These are phyloP conservation scores for Chymomyza procnemis DNA, from an alignment of 2,888 invertebrate species.

Conservation along the genomic window DNA sequence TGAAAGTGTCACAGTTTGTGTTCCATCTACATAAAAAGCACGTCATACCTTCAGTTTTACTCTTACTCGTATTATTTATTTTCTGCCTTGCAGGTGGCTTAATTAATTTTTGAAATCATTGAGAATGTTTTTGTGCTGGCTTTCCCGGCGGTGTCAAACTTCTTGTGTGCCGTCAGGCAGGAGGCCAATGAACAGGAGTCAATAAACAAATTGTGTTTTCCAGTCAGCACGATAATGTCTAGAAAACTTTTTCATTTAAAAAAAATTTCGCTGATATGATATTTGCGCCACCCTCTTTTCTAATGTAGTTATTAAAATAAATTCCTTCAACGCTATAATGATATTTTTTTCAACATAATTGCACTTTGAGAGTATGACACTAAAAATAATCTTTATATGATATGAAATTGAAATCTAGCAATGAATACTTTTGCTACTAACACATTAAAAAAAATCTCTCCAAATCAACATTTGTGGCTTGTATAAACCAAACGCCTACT, in stretches of 20 bases:
- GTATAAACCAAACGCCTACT: neutral
- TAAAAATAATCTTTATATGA: too few species aligned
- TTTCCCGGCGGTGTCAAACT: slow-evolving; percentile 20
- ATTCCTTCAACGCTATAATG: too few species aligned
- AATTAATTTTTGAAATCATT: slow-evolving; percentile 78
- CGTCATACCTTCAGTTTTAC: slow-evolving; percentile 1
- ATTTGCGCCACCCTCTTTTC: slow-evolving; percentile 41
- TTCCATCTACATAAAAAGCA: slow-evolving; percentile 27
- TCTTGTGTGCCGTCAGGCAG: slow-evolving; percentile 34
- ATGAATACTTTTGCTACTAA: neutral
- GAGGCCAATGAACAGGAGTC: slow-evolving; percentile 54
- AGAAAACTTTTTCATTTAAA: slow-evolving; percentile 4
- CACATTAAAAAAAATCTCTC: neutral
- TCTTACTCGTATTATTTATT: neutral
- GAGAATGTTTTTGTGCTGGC: slow-evolving; percentile 63
- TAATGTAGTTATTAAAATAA: slow-evolving; percentile 69
- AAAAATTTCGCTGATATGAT: slow-evolving; percentile 55
- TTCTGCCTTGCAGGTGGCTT: slow-evolving; percentile 55
- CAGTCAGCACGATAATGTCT: slow-evolving; percentile 21
- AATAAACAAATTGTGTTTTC: slow-evolving; percentile 61
- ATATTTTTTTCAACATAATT: too few species aligned
- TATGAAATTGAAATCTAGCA: neutral
- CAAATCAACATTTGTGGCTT: neutral
- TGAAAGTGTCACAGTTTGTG: slow-evolving; percentile 26
- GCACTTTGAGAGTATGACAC: too few species aligned